phyloP scores from a whole-genome alignment of 2,888 invertebrate species.

The Polylopha cassiicola region DNA sequence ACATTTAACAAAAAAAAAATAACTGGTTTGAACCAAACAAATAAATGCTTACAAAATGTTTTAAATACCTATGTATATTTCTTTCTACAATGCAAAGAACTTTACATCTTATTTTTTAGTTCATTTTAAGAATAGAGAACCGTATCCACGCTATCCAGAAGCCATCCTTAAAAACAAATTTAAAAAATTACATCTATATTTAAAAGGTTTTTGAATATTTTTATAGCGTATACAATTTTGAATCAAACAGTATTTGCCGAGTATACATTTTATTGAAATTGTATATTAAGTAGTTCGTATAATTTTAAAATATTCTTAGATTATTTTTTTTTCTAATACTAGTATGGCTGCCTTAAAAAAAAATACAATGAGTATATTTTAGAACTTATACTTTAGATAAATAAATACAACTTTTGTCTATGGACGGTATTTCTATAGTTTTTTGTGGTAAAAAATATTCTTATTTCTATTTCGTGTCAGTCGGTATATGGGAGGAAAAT shows the following conservation, averaged over 20 bases:
- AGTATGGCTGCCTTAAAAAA: constrained; percentile 63
- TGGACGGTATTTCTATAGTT: constrained; percentile 69
- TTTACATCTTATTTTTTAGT: not conserved
- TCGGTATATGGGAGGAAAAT: constrained; percentile 40
- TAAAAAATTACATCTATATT: constrained; percentile 38
- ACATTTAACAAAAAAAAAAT: too few relatives aligned
- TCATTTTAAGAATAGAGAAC: constrained; percentile 12
- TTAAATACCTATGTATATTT: too few relatives aligned
- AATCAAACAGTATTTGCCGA: constrained; percentile 53
- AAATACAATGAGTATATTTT: constrained; percentile 53
- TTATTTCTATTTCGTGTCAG: constrained; percentile 57
- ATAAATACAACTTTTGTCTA: constrained; percentile 67
- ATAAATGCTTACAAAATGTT: too few relatives aligned
- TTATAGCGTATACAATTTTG: constrained; percentile 62
- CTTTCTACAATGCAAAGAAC: too few relatives aligned
- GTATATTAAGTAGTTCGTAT: constrained; percentile 61
- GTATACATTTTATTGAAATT: constrained; percentile 47
- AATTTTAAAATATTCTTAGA: constrained; percentile 34
- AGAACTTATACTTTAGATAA: constrained; percentile 48
- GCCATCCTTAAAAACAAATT: constrained; percentile 24
- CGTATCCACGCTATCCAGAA: constrained; percentile 1
- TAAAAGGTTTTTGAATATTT: constrained; percentile 35
- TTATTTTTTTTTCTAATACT: constrained; percentile 31
- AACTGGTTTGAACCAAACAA: too few relatives aligned
- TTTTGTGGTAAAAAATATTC: constrained; percentile 63